Evolutionary conservation across 2,888 invertebrate genomes (phyloP), one percentile per base, ranked within the genome.

Genomic region (Leucania comma): DNA sequence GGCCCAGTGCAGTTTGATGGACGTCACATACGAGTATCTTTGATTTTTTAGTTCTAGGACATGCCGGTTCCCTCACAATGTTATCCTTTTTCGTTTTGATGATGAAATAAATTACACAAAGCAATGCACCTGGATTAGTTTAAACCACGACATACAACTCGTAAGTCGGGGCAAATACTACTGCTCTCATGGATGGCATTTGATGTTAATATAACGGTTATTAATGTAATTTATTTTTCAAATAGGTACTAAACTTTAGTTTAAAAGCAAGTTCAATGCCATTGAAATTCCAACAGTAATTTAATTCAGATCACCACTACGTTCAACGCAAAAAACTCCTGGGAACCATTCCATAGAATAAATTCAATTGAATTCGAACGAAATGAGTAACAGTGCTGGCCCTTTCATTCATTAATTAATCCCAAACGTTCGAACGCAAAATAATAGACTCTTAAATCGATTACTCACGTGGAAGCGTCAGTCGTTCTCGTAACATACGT

Each of bases 331-430:
- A 85, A 89, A 88, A 86, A 82, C 83, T 80, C 78, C 71, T 82
- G 83, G 84, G 83, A 88, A 85, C 82, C 81, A 81, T 74, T 75
- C 87, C 85, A 92, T 90, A 91, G 90, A 91, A 91, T 91, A 89
- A 89, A 90, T 83, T 88, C 88, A 88, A 89, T 91, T 89, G 91
- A 91, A 93, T 93, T 90, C 88, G 84, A 85, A 89, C 87, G 84
- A 91, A 92, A 93, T 92, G 91, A 92, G 91, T 91, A 91, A 92
- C 92, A 90, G 79, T 83, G 82, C 87, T 88, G 91, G 90, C 93
- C 93, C 94, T 93, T 94, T 93, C 93, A 92, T 90, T 91, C 90
- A 91, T 92, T 95, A 94, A 95, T 95, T 94, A 94, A 94, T 92
- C 92, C 92, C 88, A 90, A 92, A 91, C 90, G 90, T 88, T 89